Evolutionary conservation across 2,797 vertebrate species (phyloP), one percentile per base, ranked within the genome.

Genomic region (Anguilla marmorata): DNA sequence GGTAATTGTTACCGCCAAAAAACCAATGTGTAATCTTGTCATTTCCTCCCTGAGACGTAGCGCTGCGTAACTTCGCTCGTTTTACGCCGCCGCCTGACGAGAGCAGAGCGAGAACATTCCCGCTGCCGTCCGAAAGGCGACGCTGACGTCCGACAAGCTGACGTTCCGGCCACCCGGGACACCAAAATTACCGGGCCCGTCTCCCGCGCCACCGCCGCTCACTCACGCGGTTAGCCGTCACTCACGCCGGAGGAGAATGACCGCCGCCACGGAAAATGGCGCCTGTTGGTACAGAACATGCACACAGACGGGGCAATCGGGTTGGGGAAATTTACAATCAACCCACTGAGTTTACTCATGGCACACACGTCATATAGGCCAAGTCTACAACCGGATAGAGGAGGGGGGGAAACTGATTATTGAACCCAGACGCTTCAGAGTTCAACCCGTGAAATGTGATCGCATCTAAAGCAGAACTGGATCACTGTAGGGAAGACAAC

Each of bases 1-100:
- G 89, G 93, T 96, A 96, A 96, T 95, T 95, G 91, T 95, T 95
- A 95, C 91, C 95, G 93, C 93, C 91, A 91, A 93, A 93, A 91
- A 7, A 93, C 94, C 92, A 95, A 90, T 94, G 93, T 94, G 94
- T 95, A 95, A 96, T 96, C 94, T 95, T 93, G 92, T 93, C 93
- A 94, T 96, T 96, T 96, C 95, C 94, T 95, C 93, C 92, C 87
- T 95, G 94, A 96, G 89, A 92, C 91, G 91, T 92, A 93, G 14
- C 69, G n/a, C 66, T 33, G 72, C 48, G 48, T 5, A 54, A 74
- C 33, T 52, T 52, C 12, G 1, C 52, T 52, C 52, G 37, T 41
- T 41, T 41, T 3, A 9, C 7, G 52, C 52, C 12, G 52, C 0
- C 12, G 52, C 52, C 12, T 52, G 52, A 52, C 52, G 52, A 52